These are phyloP conservation scores for Augiades crinisus DNA, from an alignment of 2,888 invertebrate species.

Conservation along the genomic window DNA sequence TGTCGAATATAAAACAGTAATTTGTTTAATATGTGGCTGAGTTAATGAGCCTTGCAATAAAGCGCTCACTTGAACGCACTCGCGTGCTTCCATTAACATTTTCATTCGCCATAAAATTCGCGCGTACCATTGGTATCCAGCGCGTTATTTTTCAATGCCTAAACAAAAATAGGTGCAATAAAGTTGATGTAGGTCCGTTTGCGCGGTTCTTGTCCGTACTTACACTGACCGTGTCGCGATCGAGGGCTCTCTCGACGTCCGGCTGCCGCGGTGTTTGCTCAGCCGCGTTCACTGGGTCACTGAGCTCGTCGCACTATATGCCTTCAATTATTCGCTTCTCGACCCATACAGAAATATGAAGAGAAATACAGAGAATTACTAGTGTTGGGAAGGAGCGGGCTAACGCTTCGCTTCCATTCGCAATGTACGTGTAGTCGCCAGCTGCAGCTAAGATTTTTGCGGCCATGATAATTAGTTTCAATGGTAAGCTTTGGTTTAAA, in stretches of 20 bases:
- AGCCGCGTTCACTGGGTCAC: conserved; percentile 44
- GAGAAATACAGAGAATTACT: no score
- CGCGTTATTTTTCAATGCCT: conserved; percentile 57
- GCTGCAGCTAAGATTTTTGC: no score
- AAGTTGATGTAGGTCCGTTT: conserved; percentile 56
- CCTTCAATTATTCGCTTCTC: conserved; percentile 48
- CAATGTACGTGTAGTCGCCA: no score
- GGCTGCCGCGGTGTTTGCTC: conserved; percentile 33
- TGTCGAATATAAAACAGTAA: no score
- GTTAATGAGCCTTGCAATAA: no score
- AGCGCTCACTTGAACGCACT: no score
- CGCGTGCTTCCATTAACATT: no score
- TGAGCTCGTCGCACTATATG: conserved; percentile 39
- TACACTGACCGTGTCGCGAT: conserved; percentile 48
- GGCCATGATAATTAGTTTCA: no score
- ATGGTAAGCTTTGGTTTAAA: no score
- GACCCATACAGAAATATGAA: conserved; percentile 47
- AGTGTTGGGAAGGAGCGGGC: no score
- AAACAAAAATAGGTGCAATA: conserved; percentile 42
- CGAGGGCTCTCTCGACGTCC: conserved; percentile 42
- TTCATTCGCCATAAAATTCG: conserved; percentile 61
- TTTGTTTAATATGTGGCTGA: no score
- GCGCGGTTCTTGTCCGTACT: conserved; percentile 38
- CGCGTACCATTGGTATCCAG: conserved; percentile 49
- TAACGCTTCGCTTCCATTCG: no score